Evolutionary conservation across 1,140 invertebrate species (phyloP).

Genomic region (Drosophila nikananu): DNA sequence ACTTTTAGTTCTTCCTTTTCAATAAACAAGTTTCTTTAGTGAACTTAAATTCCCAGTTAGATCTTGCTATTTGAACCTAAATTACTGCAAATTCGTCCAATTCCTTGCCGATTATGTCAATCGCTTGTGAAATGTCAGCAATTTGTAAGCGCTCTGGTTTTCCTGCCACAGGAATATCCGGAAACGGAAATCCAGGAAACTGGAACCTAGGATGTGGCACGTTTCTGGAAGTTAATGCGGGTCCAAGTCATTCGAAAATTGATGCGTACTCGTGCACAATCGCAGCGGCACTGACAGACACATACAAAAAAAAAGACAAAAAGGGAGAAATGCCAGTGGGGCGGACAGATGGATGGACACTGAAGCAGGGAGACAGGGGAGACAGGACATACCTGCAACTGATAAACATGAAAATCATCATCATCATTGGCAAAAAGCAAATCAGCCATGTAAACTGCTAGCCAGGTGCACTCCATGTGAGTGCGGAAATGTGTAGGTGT

Average conservation of each 20-base stretch:
- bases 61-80: neutral
- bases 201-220: constrained; percentile 30
- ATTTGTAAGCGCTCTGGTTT: constrained; percentile 42
- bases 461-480: constrained; percentile 4
- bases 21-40: neutral
- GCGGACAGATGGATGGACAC: constrained; percentile 21
- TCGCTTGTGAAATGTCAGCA: constrained; percentile 57
- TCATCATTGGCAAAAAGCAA: constrained; percentile 38
- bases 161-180: constrained; percentile 16
- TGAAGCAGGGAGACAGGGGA: neutral
- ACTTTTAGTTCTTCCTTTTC: neutral
- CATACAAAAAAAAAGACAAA: neutral
- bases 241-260: constrained; percentile 51
- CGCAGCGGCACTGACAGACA: constrained; percentile 39
- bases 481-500: constrained; percentile 4
- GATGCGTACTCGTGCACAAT: constrained; percentile 53
- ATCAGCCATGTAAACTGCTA: constrained; percentile 31
- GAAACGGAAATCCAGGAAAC: constrained; percentile 1
- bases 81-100: constrained; percentile 25
- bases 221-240: constrained; percentile 52
- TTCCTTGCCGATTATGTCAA: constrained; percentile 33
- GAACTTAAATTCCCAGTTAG: neutral
- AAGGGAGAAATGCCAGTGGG: constrained; percentile 12
- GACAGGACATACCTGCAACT: constrained; percentile 27
- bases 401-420: constrained; percentile 57